phyloP scores from a whole-genome alignment of 2,888 invertebrate genomes.

The Hirtodrosophila duncani region DNA sequence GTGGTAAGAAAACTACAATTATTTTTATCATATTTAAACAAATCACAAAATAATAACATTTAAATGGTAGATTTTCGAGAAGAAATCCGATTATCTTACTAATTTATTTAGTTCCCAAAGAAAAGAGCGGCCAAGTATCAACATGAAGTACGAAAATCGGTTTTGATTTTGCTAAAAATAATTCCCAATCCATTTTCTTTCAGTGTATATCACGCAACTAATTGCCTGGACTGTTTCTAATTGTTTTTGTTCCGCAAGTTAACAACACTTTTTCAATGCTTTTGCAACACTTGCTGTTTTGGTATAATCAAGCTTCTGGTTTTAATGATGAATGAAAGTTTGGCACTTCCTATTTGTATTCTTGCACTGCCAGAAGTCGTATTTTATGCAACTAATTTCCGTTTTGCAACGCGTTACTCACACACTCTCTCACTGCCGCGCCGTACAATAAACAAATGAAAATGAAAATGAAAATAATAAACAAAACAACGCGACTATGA shows the following conservation, averaged over 20 bases:
- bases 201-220: conserved; percentile 33
- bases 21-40: too few relatives aligned
- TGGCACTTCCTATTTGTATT: too few relatives aligned
- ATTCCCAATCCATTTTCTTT: too few relatives aligned
- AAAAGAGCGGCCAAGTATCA: too few relatives aligned
- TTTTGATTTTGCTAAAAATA: too few relatives aligned
- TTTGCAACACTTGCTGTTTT: conserved; percentile 28
- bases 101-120: too few relatives aligned
- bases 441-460: conserved; percentile 3
- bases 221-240: conserved; percentile 65
- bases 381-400: conserved; percentile 68
- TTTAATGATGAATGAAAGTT: conserved; percentile 49
- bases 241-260: conserved; percentile 52
- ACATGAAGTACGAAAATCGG: too few relatives aligned
- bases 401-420: conserved; percentile 60
- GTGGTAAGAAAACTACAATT: too few relatives aligned
- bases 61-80: too few relatives aligned
- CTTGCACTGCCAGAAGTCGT: too few relatives aligned
- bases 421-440: conserved; percentile 28
- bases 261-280: conserved; percentile 39
- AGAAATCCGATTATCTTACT: too few relatives aligned
- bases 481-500: conserved; percentile 21
- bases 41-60: too few relatives aligned
- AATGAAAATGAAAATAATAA: conserved; percentile 49
- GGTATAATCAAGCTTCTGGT: conserved; percentile 29